Evolutionary conservation across 2,797 vertebrate species (phyloP).

Genomic region (Orientallactaga sibirica): DNA sequence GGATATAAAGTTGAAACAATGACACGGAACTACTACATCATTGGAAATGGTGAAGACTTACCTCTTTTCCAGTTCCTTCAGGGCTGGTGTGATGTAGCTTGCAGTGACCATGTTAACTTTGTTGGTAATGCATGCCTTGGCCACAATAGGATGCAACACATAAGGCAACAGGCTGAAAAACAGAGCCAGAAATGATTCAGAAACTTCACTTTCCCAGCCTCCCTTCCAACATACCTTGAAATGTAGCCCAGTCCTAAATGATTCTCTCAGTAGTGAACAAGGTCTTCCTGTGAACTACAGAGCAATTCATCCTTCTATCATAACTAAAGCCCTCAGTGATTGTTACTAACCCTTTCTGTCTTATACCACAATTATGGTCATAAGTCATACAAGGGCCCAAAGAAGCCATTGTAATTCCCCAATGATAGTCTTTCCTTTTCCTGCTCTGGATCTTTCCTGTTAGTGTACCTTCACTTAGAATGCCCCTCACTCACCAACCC

Average conservation of each 20-base stretch:
- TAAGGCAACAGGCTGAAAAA: slow-evolving; percentile 93
- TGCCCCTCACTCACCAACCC: not conserved
- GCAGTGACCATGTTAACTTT: slow-evolving; percentile 97
- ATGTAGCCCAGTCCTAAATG: not conserved
- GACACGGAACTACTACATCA: not conserved
- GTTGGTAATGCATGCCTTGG: slow-evolving; percentile 94
- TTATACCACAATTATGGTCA: not conserved
- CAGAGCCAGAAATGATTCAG: slow-evolving; percentile 13
- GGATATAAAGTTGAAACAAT: not conserved
- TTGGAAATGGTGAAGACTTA: slow-evolving; percentile 72
- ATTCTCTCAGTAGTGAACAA: not conserved
- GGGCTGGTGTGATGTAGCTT: slow-evolving; percentile 95
- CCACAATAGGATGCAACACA: slow-evolving; percentile 92
- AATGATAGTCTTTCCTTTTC: not conserved
- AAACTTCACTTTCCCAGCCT: not conserved
- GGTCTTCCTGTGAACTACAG: not conserved
- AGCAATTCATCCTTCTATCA: not conserved
- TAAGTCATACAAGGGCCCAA: not conserved
- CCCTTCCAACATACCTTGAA: not conserved
- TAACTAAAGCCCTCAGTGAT: not conserved
- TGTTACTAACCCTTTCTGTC: not conserved
- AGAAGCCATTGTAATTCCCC: not conserved
- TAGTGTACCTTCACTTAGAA: not conserved
- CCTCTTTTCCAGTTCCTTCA: slow-evolving; percentile 92
- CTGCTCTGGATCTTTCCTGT: not conserved